Percentiles rank a stretch among this genome's conserved stretches.
These are phyloP conservation scores for Sphenodon punctatus DNA, from an alignment of 2,797 vertebrate genomes.

Conservation along the genomic window DNA sequence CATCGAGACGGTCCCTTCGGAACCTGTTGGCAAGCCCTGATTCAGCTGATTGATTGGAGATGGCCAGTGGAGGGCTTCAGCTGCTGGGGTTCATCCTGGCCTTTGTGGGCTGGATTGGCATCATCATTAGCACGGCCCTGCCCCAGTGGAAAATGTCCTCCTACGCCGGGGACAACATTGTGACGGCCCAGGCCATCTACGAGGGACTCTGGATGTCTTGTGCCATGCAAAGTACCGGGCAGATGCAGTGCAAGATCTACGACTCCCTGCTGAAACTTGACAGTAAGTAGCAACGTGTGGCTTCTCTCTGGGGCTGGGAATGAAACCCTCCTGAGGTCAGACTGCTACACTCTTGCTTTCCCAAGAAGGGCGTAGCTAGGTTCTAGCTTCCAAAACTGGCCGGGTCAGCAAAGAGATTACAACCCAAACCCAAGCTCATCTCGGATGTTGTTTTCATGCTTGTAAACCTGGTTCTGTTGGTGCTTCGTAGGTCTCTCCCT, in stretches of 20 bases:
- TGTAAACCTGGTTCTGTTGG: not conserved
- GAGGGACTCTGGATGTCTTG: slow-evolving; percentile 98
- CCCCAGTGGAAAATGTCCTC: slow-evolving; percentile 95
- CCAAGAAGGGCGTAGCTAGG: too few species aligned
- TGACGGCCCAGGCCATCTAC: slow-evolving; percentile 90
- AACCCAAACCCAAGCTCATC: not conserved
- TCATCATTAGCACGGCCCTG: slow-evolving; percentile 87
- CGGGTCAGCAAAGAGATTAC: too few species aligned
- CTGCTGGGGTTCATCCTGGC: slow-evolving; percentile 88
- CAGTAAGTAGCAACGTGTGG: slow-evolving; percentile 69
- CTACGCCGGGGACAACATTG: slow-evolving; percentile 90
- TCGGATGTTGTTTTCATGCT: not conserved
- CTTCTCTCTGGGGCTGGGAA: accelerated
- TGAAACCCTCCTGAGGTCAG: not conserved
- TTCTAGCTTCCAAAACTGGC: not conserved
- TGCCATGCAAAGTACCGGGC: slow-evolving; percentile 88
- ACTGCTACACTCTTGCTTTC: not conserved
- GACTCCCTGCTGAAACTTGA: slow-evolving; percentile 87
- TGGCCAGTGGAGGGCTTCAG: slow-evolving; percentile 91
- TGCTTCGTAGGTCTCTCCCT: not conserved
- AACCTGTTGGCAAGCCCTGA: too few species aligned
- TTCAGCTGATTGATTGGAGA: slow-evolving; percentile 22
- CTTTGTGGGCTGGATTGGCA: slow-evolving; percentile 85
- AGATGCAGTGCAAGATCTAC: slow-evolving; percentile 92
- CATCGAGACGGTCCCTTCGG: too few species aligned